Evolutionary conservation across 2,888 invertebrate genomes (phyloP), one percentile per base, ranked within the genome.

Genomic region (Caenorhabditis zanzibari): DNA sequence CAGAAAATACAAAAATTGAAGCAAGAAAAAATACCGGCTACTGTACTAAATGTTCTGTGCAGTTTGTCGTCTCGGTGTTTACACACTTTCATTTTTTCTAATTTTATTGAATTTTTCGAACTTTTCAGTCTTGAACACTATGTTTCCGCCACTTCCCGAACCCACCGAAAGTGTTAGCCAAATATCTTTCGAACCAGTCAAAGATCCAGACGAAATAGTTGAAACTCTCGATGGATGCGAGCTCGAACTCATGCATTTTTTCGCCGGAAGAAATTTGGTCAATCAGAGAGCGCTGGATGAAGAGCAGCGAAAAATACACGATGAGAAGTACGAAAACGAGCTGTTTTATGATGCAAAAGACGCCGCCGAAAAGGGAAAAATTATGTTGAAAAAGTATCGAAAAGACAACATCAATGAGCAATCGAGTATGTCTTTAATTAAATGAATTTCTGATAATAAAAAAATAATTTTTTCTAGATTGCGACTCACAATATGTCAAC

Each of bases 401-500:
- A 24, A 76, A 19, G 75, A 76, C 2, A 6, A 24, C 12, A n/a
- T 32, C 16, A 58, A 75, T 41, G 7, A 41, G 22, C 0, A 24
- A 1, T 66, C 64, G 7, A 75, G 64, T 66, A 10, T 2, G 38
- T 38, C 10, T 38, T 19, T 47, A 44, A 44, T 44, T 44, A 6
- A n/a, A 32, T 28, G 7, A 7, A 38, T 10, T 63, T 52, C 0
- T 16, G 12, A 38, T 54, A 24, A 7, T n/a, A n/a, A 38, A 52
- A 26, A 32, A 3, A 16, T n/a, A 19, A 6, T 22, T 24, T 14
- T n/a, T 19, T 64, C 19, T 59, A 75, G 75, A 68, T 5, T 76
- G 76, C 35, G 69, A 69, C 12, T 68, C 76, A 4, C 76, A 69
- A 38, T 76, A 35, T 69, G n/a, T 69, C 59, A 76, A 76, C 61